Evolutionary conservation across 23 tunicate genomes (phyloP).

Genomic region (Ascidia mentula): DNA sequence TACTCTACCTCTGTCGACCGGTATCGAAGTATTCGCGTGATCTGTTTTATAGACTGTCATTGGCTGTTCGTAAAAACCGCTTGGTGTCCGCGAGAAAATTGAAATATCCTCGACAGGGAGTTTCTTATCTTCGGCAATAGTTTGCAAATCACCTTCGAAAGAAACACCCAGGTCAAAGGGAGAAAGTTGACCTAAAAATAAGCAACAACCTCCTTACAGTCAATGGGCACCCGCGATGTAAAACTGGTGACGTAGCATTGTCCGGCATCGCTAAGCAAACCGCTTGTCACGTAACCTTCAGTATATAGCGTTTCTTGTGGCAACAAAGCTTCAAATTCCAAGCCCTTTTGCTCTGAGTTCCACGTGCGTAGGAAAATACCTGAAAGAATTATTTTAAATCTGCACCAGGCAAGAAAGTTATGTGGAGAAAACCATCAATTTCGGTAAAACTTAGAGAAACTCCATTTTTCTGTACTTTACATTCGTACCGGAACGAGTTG

Average conservation of each 20-base stretch:
- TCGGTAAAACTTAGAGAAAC: not conserved
- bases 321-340: not conserved
- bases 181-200: too few species aligned
- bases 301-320: not conserved
- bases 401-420: too few species aligned
- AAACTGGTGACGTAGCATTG: not conserved
- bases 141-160: slow-evolving; percentile 21
- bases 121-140: not conserved
- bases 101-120: not conserved
- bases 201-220: too few species aligned
- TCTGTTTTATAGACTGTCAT: not conserved
- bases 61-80: not conserved
- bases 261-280: not conserved
- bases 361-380: not conserved
- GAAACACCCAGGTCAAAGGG: too few species aligned
- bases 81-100: not conserved
- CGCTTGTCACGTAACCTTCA: not conserved
- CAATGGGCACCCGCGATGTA: not conserved
- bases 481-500: slow-evolving; percentile 6
- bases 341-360: not conserved
- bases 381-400: not conserved
- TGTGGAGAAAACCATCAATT: too few species aligned
- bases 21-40: not conserved
- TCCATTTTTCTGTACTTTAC: not conserved
- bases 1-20: not conserved